Evolutionary conservation across 2,797 vertebrate species (phyloP).

Genomic region (Acanthiza pusilla): DNA sequence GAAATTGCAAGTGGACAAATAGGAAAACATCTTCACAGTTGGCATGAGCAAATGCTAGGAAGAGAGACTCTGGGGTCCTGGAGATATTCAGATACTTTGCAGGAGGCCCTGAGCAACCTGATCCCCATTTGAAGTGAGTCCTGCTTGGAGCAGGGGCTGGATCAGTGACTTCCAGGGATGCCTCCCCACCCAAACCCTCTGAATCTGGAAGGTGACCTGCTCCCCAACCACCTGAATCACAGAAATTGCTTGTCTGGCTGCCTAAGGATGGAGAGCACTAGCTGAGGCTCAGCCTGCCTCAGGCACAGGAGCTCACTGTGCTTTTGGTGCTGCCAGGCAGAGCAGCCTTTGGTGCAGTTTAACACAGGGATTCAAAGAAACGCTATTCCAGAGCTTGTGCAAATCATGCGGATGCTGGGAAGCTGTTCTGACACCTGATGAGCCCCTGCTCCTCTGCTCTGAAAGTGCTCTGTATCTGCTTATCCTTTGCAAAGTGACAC

Average conservation of each 20-base stretch:
- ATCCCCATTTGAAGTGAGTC: background rate
- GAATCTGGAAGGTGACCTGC: background rate
- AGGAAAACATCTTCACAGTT: background rate
- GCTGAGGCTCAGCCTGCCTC: background rate
- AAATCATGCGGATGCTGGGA: background rate
- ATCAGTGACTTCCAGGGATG: background rate
- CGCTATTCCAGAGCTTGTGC: background rate
- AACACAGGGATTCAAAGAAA: background rate
- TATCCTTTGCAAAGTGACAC: background rate
- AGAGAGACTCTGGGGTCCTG: background rate
- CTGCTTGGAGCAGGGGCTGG: background rate
- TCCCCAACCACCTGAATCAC: fast-evolving
- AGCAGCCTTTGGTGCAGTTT: background rate
- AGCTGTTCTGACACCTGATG: conserved; percentile 8
- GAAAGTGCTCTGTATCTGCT: conserved; percentile 25
- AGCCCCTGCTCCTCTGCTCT: background rate
- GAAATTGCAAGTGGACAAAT: background rate
- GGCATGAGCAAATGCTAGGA: fast-evolving
- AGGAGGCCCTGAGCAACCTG: background rate
- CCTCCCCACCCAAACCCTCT: background rate
- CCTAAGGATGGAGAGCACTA: background rate
- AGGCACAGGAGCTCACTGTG: background rate
- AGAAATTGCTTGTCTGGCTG: background rate
- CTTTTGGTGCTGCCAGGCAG: background rate
- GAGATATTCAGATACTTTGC: background rate